phyloP scores from a whole-genome alignment of 92 coral and sea anemone species.

The Blastomussa wellsi region DNA sequence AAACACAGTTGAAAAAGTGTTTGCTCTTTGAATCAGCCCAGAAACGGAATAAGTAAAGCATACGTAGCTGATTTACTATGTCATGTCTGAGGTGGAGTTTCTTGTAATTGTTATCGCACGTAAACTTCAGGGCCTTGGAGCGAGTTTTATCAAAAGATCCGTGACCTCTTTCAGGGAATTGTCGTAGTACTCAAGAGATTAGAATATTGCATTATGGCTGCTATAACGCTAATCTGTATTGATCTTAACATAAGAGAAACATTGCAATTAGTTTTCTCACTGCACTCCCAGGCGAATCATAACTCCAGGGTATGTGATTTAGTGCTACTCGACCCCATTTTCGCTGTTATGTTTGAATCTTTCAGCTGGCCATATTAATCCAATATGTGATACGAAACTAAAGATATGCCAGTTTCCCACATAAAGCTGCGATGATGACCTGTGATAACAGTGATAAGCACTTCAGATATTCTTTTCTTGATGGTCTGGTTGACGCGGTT shows the following conservation, averaged over 20 bases:
- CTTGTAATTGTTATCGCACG: not conserved
- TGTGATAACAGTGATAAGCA: not conserved
- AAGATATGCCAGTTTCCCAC: not conserved
- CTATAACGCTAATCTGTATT: slow-evolving; percentile 33
- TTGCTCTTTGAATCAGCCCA: slow-evolving; percentile 22
- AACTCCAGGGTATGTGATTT: not conserved
- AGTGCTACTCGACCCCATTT: not conserved
- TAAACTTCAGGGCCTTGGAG: too few relatives aligned
- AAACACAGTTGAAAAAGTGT: slow-evolving; percentile 33
- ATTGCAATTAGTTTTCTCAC: not conserved
- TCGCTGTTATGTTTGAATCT: not conserved
- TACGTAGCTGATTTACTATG: slow-evolving; percentile 16
- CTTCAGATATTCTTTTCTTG: not conserved
- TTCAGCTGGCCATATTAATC: not conserved
- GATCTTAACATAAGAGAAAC: slow-evolving; percentile 6
- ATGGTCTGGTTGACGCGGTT: not conserved
- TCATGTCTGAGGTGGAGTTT: not conserved
- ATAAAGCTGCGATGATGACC: not conserved
- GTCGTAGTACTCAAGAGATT: slow-evolving; percentile 23
- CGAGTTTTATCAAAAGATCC: not conserved
- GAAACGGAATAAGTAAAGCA: slow-evolving; percentile 2
- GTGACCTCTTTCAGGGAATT: slow-evolving; percentile 5
- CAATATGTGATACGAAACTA: not conserved
- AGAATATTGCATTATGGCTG: slow-evolving; percentile 15
- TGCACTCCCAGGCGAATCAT: not conserved